These are phyloP conservation scores for Cylloceria caligata DNA, from an alignment of 2,888 invertebrate genomes.

Conservation along the genomic window DNA sequence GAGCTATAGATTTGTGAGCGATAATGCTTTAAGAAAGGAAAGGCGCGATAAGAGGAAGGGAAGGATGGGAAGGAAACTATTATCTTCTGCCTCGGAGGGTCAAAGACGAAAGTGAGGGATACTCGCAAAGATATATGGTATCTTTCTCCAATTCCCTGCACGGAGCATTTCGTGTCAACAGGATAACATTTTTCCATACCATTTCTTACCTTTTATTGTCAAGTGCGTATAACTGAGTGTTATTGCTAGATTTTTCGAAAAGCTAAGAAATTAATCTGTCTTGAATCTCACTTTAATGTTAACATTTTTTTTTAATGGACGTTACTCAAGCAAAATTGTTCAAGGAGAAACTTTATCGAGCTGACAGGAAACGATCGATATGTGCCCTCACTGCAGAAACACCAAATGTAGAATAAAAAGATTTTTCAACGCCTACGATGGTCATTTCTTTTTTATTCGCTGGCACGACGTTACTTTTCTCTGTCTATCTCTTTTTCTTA, in stretches of 20 bases:
- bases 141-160: neutral
- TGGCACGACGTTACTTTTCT: slow-evolving; percentile 7
- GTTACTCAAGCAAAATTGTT: neutral
- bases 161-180: neutral
- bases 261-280: neutral
- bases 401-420: neutral
- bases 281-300: neutral
- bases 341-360: neutral
- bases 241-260: too few relatives aligned
- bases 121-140: neutral
- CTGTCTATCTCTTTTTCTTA: neutral
- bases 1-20: slow-evolving; percentile 26
- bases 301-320: neutral
- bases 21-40: slow-evolving; percentile 22
- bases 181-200: neutral
- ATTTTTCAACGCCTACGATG: slow-evolving; percentile 6
- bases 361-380: neutral
- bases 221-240: too few relatives aligned
- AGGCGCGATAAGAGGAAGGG: neutral
- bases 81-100: slow-evolving; percentile 9
- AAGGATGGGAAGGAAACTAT: slow-evolving; percentile 16
- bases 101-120: neutral
- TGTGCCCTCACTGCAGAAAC: neutral
- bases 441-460: neutral
- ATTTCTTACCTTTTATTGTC: neutral